Conservation (phyloP, 2,113 vertebrate species). For the Chitala chitala region DNA sequence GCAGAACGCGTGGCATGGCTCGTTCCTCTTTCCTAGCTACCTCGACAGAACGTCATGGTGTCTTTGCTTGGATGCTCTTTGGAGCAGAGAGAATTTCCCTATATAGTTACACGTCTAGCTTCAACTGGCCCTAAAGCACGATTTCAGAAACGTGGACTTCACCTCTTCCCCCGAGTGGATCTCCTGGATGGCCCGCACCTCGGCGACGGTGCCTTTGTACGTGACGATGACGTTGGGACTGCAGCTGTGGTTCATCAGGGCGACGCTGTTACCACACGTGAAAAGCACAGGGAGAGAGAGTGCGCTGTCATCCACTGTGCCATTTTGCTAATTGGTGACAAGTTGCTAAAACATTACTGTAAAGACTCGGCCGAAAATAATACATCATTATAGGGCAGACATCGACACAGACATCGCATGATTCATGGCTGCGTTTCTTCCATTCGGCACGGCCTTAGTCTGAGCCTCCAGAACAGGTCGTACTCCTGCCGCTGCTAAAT, state of each 20-base stretch:
- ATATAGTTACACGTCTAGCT: neutral
- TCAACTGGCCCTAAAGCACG: neutral
- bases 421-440: neutral
- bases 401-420: neutral
- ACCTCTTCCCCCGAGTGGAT: constrained; percentile 88
- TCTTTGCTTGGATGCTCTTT: neutral
- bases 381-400: too few species aligned
- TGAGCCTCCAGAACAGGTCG: neutral
- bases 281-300: neutral
- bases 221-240: constrained; percentile 90
- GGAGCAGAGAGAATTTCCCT: too few species aligned
- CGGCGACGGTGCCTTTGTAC: constrained; percentile 77
- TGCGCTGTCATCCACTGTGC: too few species aligned
- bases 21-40: too few species aligned
- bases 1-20: too few species aligned
- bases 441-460: too few species aligned
- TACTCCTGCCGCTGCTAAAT: neutral
- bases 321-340: too few species aligned
- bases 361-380: too few species aligned
- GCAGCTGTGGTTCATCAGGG: constrained; percentile 93
- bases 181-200: constrained; percentile 82
- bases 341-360: too few species aligned
- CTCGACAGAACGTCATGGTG: too few species aligned
- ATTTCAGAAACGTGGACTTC: constrained; percentile 35
- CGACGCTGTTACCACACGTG: too few species aligned